These are phyloP conservation scores for Therioaphis trifolii DNA, from an alignment of 2,888 invertebrate species.

Conservation along the genomic window DNA sequence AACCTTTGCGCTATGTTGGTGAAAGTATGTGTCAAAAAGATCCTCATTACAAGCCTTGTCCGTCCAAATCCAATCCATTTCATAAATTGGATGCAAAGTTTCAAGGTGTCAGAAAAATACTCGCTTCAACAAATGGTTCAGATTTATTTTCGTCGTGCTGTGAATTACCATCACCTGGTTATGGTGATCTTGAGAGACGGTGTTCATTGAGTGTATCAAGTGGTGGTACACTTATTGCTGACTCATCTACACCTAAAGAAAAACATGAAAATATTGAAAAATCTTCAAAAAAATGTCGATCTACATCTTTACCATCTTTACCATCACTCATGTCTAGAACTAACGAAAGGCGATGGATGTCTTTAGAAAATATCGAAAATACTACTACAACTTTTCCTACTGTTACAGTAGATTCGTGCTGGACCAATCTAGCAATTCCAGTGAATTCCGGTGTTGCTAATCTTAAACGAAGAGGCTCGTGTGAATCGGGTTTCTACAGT, in stretches of 20 bases:
- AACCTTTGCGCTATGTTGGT: constrained; percentile 76
- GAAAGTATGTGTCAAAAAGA: constrained; percentile 89
- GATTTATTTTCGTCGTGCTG: constrained; percentile 81
- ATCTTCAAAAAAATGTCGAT: constrained; percentile 48
- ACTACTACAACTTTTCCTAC: constrained; percentile 50
- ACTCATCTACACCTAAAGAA: constrained; percentile 47
- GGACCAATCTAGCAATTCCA: constrained; percentile 56
- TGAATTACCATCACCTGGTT: constrained; percentile 78
- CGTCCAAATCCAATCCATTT: constrained; percentile 77
- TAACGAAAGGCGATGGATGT: constrained; percentile 42
- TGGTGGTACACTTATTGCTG: constrained; percentile 56
- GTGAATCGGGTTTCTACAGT: constrained; percentile 90
- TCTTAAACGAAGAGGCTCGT: constrained; percentile 82
- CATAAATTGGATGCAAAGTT: constrained; percentile 78
- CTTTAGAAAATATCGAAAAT: constrained; percentile 41
- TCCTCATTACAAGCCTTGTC: constrained; percentile 81
- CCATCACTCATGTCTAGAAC: constrained; percentile 50
- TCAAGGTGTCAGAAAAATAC: constrained; percentile 81
- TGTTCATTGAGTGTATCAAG: constrained; percentile 60
- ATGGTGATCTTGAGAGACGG: constrained; percentile 55
- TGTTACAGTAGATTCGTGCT: constrained; percentile 52
- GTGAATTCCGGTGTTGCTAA: constrained; percentile 54
- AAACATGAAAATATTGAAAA: constrained; percentile 28
- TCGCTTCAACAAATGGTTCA: constrained; percentile 73
- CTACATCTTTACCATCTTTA: constrained; percentile 51